Evolutionary conservation across 2,888 invertebrate genomes (phyloP).

Genomic region (Parnassius mnemosyne): DNA sequence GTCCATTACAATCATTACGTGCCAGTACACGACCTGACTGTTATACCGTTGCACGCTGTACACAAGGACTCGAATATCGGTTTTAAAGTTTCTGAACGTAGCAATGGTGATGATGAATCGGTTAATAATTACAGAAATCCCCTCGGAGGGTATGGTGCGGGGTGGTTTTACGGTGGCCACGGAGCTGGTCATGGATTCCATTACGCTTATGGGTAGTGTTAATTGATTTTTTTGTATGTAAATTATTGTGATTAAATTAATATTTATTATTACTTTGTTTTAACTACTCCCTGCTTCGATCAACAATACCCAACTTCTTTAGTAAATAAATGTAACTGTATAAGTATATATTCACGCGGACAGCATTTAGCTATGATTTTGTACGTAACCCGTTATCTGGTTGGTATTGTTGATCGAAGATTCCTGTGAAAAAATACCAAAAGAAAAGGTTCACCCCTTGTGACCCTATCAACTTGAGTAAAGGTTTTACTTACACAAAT

Average conservation of each 20-base stretch:
- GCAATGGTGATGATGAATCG: slow-evolving; percentile 45
- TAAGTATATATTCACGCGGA: too few species aligned
- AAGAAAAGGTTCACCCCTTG: too few species aligned
- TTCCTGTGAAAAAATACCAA: too few species aligned
- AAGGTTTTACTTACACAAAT: too few species aligned
- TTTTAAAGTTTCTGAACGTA: slow-evolving; percentile 27
- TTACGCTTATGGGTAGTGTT: slow-evolving; percentile 55
- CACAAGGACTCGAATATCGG: slow-evolving; percentile 28
- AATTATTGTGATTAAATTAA: slow-evolving; percentile 8
- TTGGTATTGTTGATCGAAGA: too few species aligned
- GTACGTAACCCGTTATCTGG: too few species aligned
- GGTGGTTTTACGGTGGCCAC: slow-evolving; percentile 64
- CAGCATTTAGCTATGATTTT: too few species aligned
- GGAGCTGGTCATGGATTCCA: slow-evolving; percentile 68
- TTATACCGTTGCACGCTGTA: slow-evolving; percentile 57
- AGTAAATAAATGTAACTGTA: too few species aligned
- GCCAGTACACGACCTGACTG: slow-evolving; percentile 60
- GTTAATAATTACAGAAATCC: slow-evolving; percentile 54
- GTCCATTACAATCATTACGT: slow-evolving; percentile 44
- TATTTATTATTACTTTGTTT: slow-evolving; percentile 10
- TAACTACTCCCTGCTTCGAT: neutral
- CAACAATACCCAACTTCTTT: too few species aligned
- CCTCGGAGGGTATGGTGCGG: slow-evolving; percentile 65
- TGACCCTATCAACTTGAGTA: too few species aligned
- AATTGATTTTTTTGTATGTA: slow-evolving; percentile 10